phyloP scores from a whole-genome alignment of 2,888 invertebrate genomes.

The Chaetogeoica ovagalla region DNA sequence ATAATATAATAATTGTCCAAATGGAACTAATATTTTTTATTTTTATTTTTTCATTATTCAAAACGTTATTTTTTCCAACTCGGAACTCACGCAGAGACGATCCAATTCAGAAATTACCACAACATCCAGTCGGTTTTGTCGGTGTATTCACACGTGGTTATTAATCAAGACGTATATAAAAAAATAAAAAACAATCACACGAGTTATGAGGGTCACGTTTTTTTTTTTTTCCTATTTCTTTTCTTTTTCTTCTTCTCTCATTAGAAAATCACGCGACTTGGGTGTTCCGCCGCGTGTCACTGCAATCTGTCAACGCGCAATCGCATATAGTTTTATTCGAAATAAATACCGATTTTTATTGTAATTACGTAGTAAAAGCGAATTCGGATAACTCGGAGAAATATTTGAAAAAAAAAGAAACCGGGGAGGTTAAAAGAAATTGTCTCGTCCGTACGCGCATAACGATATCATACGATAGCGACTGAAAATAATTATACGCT shows the following conservation, averaged over 20 bases:
- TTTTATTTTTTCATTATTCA: slow-evolving; percentile 1
- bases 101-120: neutral
- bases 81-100: slow-evolving; percentile 30
- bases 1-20: neutral
- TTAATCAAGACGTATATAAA: slow-evolving; percentile 34
- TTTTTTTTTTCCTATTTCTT: too few relatives aligned
- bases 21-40: neutral
- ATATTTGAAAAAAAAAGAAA: too few relatives aligned
- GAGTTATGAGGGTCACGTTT: slow-evolving; percentile 22
- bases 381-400: too few relatives aligned
- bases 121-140: slow-evolving; percentile 5
- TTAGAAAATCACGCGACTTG: slow-evolving; percentile 21
- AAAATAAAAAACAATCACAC: slow-evolving; percentile 37
- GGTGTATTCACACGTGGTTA: slow-evolving; percentile 6
- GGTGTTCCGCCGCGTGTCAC: slow-evolving; percentile 24
- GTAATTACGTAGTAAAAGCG: too few relatives aligned
- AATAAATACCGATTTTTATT: too few relatives aligned
- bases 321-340: too few relatives aligned
- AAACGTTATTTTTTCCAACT: neutral
- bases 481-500: too few relatives aligned
- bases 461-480: too few relatives aligned
- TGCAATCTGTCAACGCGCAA: slow-evolving; percentile 9
- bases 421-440: too few relatives aligned
- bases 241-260: too few relatives aligned
- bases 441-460: too few relatives aligned